Conservation (phyloP, 2,888 invertebrate species). For the Acanthoscelides obtectus region DNA sequence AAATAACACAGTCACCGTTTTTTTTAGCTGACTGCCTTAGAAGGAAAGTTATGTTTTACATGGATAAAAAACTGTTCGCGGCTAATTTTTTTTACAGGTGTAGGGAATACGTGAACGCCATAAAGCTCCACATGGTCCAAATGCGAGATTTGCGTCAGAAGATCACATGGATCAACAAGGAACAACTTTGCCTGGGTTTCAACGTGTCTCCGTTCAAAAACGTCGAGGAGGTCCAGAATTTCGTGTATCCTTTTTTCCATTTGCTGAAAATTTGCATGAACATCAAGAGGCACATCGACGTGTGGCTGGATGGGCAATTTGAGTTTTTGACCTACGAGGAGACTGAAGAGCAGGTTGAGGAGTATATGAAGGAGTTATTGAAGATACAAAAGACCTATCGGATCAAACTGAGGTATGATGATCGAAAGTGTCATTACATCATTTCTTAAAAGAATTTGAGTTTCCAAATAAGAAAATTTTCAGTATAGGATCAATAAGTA, state of each 20-base stretch:
- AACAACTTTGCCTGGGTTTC: conserved; percentile 82
- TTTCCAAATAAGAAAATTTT: too few species aligned
- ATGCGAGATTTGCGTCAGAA: conserved; percentile 71
- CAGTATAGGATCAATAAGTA: too few species aligned
- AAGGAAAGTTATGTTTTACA: not conserved
- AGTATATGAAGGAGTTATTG: conserved; percentile 72
- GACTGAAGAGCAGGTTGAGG: conserved; percentile 77
- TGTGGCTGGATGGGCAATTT: conserved; percentile 92
- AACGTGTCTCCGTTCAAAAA: conserved; percentile 71
- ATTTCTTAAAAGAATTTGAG: too few species aligned
- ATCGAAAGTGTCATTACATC: too few species aligned
- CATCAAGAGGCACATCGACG: conserved; percentile 77
- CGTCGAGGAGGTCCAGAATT: conserved; percentile 71
- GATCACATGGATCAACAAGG: conserved; percentile 83
- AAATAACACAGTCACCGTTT: too few species aligned
- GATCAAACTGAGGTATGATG: conserved; percentile 56
- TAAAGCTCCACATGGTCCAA: conserved; percentile 70
- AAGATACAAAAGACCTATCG: conserved; percentile 75
- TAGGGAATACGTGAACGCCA: conserved; percentile 71
- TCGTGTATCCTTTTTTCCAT: conserved; percentile 64
- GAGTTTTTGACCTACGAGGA: conserved; percentile 73
- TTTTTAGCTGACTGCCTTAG: not conserved
- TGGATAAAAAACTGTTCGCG: not conserved
- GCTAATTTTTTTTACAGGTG: conserved; percentile 42
- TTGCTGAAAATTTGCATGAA: conserved; percentile 64